phyloP scores from a whole-genome alignment of 2,888 invertebrate genomes.

The Cylindroiulus punctatus region DNA sequence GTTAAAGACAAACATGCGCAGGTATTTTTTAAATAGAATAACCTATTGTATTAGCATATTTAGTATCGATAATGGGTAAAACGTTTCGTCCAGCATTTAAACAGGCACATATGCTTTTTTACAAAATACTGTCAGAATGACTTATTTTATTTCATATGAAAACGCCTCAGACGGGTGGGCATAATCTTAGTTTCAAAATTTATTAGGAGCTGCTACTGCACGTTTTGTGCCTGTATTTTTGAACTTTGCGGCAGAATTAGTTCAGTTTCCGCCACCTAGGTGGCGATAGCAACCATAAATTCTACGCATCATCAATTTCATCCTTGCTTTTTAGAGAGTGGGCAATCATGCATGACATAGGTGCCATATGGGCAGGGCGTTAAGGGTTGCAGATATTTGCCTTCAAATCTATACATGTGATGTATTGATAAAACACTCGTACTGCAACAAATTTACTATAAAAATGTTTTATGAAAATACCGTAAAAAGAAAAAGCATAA shows the following conservation, averaged over 20 bases:
- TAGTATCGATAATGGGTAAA: too few species aligned
- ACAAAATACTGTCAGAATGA: too few species aligned
- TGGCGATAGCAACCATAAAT: background rate
- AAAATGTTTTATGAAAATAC: too few species aligned
- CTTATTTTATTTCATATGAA: too few species aligned
- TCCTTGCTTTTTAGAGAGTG: background rate
- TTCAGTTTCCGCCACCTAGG: background rate
- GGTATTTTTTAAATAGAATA: too few species aligned
- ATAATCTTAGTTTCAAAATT: too few species aligned
- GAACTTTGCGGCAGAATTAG: background rate
- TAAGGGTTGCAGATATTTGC: background rate
- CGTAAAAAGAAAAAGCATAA: background rate
- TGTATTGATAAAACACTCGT: background rate
- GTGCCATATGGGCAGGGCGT: background rate
- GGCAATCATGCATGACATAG: background rate
- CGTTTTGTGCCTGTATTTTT: background rate
- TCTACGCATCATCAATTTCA: background rate
- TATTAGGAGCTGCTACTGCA: too few species aligned
- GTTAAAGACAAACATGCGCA: too few species aligned
- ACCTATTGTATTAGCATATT: too few species aligned
- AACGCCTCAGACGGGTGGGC: too few species aligned
- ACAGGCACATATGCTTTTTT: too few species aligned
- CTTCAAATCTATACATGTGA: background rate
- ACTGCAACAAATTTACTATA: background rate
- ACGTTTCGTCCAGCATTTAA: too few species aligned